A percentile compares a stretch with the other conserved stretches of the same genome.
phyloP scores from a whole-genome alignment of 2,113 vertebrate species.

The Mirounga angustirostris region DNA sequence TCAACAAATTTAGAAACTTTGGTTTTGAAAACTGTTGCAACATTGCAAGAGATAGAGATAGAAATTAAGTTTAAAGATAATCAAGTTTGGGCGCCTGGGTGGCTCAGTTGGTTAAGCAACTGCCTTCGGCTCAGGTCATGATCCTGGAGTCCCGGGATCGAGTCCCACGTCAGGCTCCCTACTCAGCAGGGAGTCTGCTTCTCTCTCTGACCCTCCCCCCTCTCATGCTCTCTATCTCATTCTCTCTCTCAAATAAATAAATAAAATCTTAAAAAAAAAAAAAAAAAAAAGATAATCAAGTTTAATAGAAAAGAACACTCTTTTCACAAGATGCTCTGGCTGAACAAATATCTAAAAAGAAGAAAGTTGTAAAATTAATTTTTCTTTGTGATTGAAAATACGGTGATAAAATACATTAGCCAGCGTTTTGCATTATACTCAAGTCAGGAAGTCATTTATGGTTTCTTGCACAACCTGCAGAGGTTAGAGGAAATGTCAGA shows the following conservation, averaged over 20 bases:
- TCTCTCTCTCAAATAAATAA: too few species aligned
- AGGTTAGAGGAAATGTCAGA: constrained; percentile 2
- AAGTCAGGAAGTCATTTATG: neutral
- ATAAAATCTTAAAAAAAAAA: too few species aligned
- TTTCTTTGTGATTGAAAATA: neutral
- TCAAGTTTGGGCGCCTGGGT: too few species aligned
- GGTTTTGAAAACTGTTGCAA: neutral
- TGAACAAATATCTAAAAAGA: neutral
- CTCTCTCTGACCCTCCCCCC: too few species aligned
- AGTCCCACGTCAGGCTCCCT: too few species aligned
- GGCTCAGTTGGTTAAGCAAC: too few species aligned
- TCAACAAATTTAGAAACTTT: neutral
- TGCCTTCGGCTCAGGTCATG: too few species aligned
- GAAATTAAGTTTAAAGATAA: constrained; percentile 32
- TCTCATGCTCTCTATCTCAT: too few species aligned
- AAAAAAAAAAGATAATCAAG: constrained; percentile 1
- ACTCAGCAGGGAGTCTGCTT: too few species aligned
- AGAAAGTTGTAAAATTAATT: neutral
- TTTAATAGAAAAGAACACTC: neutral
- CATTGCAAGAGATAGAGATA: neutral
- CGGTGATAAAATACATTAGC: neutral
- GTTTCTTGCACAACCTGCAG: neutral
- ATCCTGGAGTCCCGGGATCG: too few species aligned
- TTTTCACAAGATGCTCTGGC: neutral
- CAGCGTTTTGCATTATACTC: neutral